Conservation (phyloP, 2,113 vertebrate genomes). For the Vidua chalybeata region DNA sequence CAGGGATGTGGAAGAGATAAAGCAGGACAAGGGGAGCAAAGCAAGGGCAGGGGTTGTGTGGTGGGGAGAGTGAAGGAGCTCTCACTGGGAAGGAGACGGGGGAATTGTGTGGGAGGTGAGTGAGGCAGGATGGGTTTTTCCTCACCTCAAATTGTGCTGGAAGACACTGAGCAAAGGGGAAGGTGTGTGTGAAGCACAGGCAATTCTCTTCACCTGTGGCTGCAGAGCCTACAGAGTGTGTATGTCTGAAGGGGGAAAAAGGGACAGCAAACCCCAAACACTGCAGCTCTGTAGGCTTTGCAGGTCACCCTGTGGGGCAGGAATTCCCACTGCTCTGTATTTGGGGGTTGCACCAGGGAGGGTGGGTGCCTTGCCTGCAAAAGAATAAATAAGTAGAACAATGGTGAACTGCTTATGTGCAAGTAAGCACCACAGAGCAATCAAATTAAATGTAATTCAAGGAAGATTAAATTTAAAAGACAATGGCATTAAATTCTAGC, state of each 20-base stretch:
- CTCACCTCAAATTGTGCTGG: rapidly evolving
- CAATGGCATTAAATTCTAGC: neutral
- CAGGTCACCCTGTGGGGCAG: neutral
- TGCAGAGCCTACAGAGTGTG: neutral
- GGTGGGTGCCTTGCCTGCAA: neutral
- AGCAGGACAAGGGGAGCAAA: neutral
- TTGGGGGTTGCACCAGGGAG: neutral
- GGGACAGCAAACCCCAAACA: rapidly evolving
- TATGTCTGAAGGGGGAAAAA: rapidly evolving
- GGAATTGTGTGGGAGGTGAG: neutral
- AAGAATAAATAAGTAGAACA: neutral
- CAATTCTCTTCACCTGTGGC: neutral
- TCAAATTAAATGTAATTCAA: neutral
- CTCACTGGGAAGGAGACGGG: neutral
- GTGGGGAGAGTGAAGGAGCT: rapidly evolving
- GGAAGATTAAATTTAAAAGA: neutral
- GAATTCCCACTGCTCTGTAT: neutral
- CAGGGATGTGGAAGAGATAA: neutral
- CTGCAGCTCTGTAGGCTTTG: neutral
- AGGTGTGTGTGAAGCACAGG: no score
- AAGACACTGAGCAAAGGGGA: neutral
- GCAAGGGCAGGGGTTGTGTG: rapidly evolving
- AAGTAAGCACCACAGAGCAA: neutral
- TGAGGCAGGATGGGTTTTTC: neutral
- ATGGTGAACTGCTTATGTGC: neutral